Evolutionary conservation across 2,113 vertebrate genomes (phyloP), one percentile per base, ranked within the genome.

Genomic region (Pedionomus torquatus): DNA sequence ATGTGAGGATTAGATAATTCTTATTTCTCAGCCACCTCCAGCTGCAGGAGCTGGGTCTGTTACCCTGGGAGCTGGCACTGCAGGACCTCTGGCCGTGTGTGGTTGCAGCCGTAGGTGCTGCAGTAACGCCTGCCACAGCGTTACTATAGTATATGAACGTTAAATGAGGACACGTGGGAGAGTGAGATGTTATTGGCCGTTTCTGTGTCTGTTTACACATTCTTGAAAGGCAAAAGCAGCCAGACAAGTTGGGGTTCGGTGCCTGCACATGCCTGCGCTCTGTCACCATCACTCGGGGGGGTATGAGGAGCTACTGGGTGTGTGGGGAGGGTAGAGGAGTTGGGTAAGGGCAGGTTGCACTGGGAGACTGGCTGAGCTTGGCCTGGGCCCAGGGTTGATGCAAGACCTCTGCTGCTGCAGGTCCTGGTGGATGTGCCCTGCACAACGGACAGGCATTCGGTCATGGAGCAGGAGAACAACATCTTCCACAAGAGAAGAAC

Each of bases 381-480:
- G 4, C 19, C 44, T 11, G 9, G 16, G 31, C 30, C 23, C 5
- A 14, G 48, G 25, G 17, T n/a, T 83, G 61, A 83, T 31, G 33
- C 26, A 44, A 41, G 30, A 37, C 31, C 48, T 90, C 10, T 92
- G n/a, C 57, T 84, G 43, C 79, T 60, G 46, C 97, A 99, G 99
- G 99, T 99, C 30, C 98, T 99, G 64, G 99, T 99, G 82, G 99
- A 99, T 37, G 99, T 99, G 43, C 99, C 99, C 43, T 99, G 99
- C 95, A 99, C 99, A 7, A 99, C 99, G 14, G 99, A 99, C 97
- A 98, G 99, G 81, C 99, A 99, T 85, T 99, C 99, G 2, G 96
- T 99, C 39, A 97, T 95, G 66, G 99, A 99, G 87, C 98, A 99
- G 1, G 99, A 99, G 9, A 99, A 99, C 97, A 99, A 99, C 95